Evolutionary conservation across 2,113 vertebrate genomes (phyloP).

Genomic region (Ramphastos sulfuratus): DNA sequence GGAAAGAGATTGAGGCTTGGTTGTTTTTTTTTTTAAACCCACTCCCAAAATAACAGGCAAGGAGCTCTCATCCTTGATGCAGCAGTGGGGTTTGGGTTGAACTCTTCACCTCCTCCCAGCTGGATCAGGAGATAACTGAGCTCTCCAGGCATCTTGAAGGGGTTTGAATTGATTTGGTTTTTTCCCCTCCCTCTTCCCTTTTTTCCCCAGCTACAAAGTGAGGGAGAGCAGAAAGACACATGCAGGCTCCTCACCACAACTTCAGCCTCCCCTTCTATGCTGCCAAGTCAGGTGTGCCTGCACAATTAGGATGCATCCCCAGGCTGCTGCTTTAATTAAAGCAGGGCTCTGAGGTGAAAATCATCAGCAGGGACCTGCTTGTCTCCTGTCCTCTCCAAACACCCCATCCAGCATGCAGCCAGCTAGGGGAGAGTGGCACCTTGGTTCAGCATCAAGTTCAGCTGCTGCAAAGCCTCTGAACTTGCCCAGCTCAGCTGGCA

Average conservation of each 20-base stretch:
- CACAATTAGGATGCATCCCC: not conserved
- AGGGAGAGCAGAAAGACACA: not conserved
- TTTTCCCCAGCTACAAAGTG: not conserved
- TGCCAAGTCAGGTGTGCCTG: not conserved
- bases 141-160: not conserved
- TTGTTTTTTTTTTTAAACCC: not conserved
- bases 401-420: accelerated
- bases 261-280: not conserved
- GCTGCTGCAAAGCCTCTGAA: not conserved
- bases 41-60: not conserved
- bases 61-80: not conserved
- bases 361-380: not conserved
- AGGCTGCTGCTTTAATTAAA: not conserved
- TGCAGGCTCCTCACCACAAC: not conserved
- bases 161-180: constrained; percentile 9
- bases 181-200: too few species aligned
- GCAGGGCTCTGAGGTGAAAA: not conserved
- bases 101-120: not conserved
- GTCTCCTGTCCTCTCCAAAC: not conserved
- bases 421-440: not conserved
- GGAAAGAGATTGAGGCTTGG: not conserved
- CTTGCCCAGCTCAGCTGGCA: not conserved
- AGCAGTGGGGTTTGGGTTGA: not conserved
- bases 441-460: accelerated
- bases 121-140: not conserved